Percentiles rank a stretch among this genome's conserved stretches.
Conservation (phyloP, 2,797 vertebrate species). For the Smutsia temminckii region DNA sequence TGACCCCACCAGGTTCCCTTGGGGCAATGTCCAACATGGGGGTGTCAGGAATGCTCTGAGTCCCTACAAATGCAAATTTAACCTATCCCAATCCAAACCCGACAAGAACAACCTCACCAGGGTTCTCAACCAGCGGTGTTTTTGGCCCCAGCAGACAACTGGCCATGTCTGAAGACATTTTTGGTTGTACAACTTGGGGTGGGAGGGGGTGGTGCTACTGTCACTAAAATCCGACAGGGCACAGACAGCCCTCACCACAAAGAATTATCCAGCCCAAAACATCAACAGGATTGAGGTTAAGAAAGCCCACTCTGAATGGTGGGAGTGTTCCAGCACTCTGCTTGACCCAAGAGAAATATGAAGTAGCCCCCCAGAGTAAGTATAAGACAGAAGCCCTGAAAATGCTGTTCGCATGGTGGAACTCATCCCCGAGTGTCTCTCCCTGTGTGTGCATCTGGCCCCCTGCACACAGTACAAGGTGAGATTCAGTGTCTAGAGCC, state of each 20-base stretch:
- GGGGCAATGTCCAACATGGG: background rate
- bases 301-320: background rate
- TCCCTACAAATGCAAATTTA: background rate
- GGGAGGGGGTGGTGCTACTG: too few species aligned
- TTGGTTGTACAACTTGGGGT: background rate
- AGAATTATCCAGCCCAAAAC: background rate
- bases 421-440: accelerated
- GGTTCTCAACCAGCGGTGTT: background rate
- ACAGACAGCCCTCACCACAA: background rate
- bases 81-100: background rate
- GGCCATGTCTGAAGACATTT: background rate
- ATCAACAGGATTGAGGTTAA: accelerated
- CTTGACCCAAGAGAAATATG: background rate
- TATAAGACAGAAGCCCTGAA: background rate
- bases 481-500: background rate
- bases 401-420: background rate
- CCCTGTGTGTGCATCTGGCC: background rate
- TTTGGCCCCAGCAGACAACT: background rate
- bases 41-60: background rate
- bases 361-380: background rate
- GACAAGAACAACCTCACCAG: background rate
- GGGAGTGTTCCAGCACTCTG: background rate
- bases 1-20: background rate
- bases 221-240: background rate
- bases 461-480: background rate